These are phyloP conservation scores for Eonycteris spelaea DNA, from an alignment of 2,113 vertebrate genomes.

Conservation along the genomic window DNA sequence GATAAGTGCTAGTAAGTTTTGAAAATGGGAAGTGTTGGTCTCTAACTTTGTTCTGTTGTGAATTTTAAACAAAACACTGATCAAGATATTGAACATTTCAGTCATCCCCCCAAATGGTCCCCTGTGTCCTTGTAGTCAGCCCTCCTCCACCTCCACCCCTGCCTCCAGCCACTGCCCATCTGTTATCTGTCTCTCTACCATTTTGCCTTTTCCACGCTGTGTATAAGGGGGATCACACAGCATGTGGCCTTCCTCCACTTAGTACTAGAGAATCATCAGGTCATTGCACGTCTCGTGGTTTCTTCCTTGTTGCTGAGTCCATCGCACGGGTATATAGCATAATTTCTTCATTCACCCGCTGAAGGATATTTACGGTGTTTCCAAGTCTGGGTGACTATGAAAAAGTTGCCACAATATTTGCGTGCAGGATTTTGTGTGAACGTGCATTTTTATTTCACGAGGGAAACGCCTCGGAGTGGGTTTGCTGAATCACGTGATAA, in stretches of 20 bases:
- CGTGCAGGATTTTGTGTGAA: background rate
- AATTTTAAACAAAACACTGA: background rate
- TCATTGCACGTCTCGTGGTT: background rate
- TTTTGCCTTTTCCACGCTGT: background rate
- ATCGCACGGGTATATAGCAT: background rate
- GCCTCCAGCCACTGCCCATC: background rate
- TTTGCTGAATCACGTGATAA: background rate
- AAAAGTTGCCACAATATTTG: background rate
- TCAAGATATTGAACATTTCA: background rate
- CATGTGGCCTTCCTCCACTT: background rate
- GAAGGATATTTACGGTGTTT: background rate
- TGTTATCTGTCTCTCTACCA: background rate
- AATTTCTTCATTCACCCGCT: background rate
- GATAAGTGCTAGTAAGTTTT: background rate
- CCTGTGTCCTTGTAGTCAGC: background rate
- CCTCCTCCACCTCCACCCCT: background rate
- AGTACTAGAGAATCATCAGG: background rate
- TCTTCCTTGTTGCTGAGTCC: background rate
- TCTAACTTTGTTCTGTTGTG: background rate
- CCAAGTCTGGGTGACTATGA: background rate
- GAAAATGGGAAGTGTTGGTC: background rate
- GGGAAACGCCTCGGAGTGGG: background rate
- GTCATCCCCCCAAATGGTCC: background rate
- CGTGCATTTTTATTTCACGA: background rate
- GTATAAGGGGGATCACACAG: background rate